Evolutionary conservation across 2,797 vertebrate species (phyloP).

Genomic region (Geotrypetes seraphini): DNA sequence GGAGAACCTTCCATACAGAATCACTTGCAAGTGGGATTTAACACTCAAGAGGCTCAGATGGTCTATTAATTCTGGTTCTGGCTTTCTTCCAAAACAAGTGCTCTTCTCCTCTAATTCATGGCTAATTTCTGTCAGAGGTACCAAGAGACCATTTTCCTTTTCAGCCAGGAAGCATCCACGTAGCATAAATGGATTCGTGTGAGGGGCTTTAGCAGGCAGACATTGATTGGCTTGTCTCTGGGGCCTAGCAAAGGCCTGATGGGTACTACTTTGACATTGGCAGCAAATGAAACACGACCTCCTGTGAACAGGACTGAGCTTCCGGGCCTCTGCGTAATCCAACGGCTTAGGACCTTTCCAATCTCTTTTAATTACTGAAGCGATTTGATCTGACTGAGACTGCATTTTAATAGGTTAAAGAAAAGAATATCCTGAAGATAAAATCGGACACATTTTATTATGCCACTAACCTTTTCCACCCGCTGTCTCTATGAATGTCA

Average conservation of each 20-base stretch:
- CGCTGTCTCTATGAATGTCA: too few species aligned
- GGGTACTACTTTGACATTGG: conserved; percentile 75
- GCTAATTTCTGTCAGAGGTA: conserved; percentile 91
- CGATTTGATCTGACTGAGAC: conserved; percentile 68
- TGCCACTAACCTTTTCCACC: background rate
- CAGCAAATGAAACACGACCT: conserved; percentile 91
- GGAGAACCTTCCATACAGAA: conserved; percentile 75
- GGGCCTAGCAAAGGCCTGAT: conserved; percentile 42
- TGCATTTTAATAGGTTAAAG: conserved; percentile 61
- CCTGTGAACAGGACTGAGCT: conserved; percentile 77
- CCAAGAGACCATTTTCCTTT: conserved; percentile 74
- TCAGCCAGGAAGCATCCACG: conserved; percentile 78
- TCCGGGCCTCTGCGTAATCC: conserved; percentile 67
- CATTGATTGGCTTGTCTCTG: conserved; percentile 86
- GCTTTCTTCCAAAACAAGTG: conserved; percentile 79
- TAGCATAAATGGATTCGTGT: conserved; percentile 83
- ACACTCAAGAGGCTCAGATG: conserved; percentile 84
- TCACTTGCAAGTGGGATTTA: conserved; percentile 85
- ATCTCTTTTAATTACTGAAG: conserved; percentile 89
- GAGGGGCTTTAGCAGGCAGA: conserved; percentile 68
- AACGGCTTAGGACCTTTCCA: conserved; percentile 76
- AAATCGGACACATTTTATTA: background rate
- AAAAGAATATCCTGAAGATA: background rate
- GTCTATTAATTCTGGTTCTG: conserved; percentile 89
- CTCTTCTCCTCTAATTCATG: conserved; percentile 83